Evolutionary conservation across 2,888 invertebrate species (phyloP).

Genomic region (Cantharis rustica): DNA sequence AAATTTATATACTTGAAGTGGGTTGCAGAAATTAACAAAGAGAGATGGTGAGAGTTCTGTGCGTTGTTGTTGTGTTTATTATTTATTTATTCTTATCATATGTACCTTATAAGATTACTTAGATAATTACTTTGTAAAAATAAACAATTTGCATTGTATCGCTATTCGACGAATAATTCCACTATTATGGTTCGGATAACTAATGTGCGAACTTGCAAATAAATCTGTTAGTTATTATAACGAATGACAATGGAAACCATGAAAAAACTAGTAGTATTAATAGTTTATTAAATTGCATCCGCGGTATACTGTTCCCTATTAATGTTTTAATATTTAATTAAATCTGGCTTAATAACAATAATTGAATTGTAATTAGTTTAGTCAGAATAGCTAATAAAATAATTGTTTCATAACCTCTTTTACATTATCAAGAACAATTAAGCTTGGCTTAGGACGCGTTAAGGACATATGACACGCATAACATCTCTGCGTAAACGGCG

Average conservation of each 20-base stretch:
- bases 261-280: not conserved
- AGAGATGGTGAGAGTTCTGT: no score
- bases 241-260: not conserved
- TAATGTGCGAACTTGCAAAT: no score
- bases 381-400: not conserved
- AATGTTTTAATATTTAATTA: not conserved
- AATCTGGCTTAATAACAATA: not conserved
- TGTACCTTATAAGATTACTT: no score
- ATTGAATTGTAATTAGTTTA: not conserved
- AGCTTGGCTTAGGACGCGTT: constrained; percentile 14
- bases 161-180: no score
- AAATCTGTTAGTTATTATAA: not conserved
- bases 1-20: no score
- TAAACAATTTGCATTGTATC: no score
- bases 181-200: no score
- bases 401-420: constrained; percentile 17
- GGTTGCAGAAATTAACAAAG: no score
- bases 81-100: no score
- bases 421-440: constrained; percentile 9
- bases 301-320: not conserved
- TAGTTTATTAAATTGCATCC: not conserved
- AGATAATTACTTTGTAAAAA: no score
- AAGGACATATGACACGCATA: constrained; percentile 19
- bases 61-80: no score
- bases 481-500: constrained; percentile 21